Evolutionary conservation across 1,140 invertebrate species (phyloP).

Genomic region (Zaprionus lachaisei): DNA sequence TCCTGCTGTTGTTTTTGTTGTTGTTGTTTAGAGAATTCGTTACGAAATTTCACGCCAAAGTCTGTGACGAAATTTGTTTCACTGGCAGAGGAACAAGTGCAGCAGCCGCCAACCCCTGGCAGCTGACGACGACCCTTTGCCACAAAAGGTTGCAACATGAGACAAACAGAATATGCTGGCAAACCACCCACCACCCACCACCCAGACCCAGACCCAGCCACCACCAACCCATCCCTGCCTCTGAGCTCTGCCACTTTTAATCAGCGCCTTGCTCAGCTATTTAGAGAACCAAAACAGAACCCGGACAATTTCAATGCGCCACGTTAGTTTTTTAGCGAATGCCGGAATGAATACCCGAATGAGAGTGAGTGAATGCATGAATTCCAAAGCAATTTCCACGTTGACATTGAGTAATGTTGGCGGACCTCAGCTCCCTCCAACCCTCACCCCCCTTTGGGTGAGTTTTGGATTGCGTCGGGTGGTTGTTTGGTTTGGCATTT

Average conservation of each 20-base stretch:
- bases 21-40: slow-evolving; percentile 78
- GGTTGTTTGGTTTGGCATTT: slow-evolving; percentile 80
- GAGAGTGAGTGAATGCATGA: slow-evolving; percentile 72
- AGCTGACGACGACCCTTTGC: slow-evolving; percentile 26
- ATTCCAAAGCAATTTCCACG: slow-evolving; percentile 82
- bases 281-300: slow-evolving; percentile 52
- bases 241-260: slow-evolving; percentile 72
- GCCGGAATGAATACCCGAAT: slow-evolving; percentile 15
- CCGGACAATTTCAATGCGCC: slow-evolving; percentile 70
- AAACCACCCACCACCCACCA: slow-evolving; percentile 3
- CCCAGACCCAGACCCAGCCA: not conserved
- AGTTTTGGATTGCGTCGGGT: slow-evolving; percentile 42
- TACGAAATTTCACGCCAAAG: slow-evolving; percentile 84
- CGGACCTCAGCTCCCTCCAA: slow-evolving; percentile 30
- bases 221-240: slow-evolving; percentile 34
- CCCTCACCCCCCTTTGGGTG: slow-evolving; percentile 15
- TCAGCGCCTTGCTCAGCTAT: slow-evolving; percentile 79
- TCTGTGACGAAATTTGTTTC: slow-evolving; percentile 76
- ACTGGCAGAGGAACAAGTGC: slow-evolving; percentile 59
- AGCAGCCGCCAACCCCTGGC: slow-evolving; percentile 51
- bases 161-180: slow-evolving; percentile 37
- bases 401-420: slow-evolving; percentile 83
- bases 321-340: slow-evolving; percentile 58
- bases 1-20: slow-evolving; percentile 4
- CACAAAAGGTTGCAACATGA: slow-evolving; percentile 72